phyloP scores from a whole-genome alignment of 2,888 invertebrate genomes.

The Lithophane semibrunnea region DNA sequence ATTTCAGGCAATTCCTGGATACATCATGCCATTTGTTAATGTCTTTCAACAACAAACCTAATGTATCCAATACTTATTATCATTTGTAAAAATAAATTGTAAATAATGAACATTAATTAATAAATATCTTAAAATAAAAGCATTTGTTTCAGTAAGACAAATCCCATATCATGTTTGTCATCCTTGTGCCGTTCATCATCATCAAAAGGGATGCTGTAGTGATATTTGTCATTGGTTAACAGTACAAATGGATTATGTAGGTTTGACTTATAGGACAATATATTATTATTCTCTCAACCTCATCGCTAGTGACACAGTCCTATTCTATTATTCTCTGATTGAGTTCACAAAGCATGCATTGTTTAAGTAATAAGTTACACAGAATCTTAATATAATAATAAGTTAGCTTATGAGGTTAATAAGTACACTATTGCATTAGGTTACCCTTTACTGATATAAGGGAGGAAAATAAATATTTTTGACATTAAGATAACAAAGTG shows the following conservation, averaged over 20 bases:
- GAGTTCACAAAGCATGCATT: too few species aligned
- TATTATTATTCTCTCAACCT: neutral
- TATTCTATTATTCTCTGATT: too few species aligned
- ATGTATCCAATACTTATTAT: neutral
- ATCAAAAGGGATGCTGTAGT: neutral
- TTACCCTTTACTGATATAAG: too few species aligned
- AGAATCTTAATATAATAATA: too few species aligned
- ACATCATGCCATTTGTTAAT: neutral
- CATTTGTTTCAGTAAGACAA: slow-evolving; percentile 13
- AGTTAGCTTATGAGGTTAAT: too few species aligned
- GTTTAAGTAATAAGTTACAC: too few species aligned
- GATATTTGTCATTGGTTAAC: neutral
- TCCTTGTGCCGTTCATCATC: neutral
- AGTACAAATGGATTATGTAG: neutral
- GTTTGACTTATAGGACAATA: neutral
- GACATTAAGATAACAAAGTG: neutral
- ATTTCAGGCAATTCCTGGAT: neutral
- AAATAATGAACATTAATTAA: slow-evolving; percentile 35
- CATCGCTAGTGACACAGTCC: too few species aligned
- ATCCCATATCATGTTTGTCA: neutral
- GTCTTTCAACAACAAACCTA: neutral
- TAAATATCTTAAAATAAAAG: slow-evolving; percentile 13
- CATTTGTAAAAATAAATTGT: slow-evolving; percentile 24
- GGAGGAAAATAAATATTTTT: neutral
- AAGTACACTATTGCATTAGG: too few species aligned